phyloP scores from a whole-genome alignment of 2,113 vertebrate genomes.

The Melanostigma gelatinosum region DNA sequence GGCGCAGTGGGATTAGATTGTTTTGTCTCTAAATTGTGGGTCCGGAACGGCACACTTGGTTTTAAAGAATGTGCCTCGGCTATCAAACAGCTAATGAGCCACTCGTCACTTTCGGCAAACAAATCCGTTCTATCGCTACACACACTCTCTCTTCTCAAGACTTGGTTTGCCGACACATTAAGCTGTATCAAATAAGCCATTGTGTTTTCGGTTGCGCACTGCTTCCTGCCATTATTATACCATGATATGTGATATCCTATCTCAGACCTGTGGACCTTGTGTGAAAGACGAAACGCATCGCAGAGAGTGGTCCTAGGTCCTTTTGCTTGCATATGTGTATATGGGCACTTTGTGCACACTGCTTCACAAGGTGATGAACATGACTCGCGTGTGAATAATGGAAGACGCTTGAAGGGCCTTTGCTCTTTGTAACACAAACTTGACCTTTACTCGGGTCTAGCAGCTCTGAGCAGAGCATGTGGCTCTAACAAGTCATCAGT shows the following conservation, averaged over 20 bases:
- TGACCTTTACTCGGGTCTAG: conserved; percentile 20
- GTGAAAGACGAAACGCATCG: neutral
- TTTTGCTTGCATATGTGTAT: conserved; percentile 3
- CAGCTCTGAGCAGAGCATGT: neutral
- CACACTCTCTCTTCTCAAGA: neutral
- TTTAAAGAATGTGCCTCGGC: neutral
- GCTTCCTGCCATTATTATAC: neutral
- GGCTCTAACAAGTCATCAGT: neutral
- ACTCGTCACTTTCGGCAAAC: neutral
- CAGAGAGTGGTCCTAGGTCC: neutral
- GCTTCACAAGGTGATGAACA: conserved; percentile 38
- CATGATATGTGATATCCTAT: neutral
- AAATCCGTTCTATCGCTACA: no score
- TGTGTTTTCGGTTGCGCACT: neutral
- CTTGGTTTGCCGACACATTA: neutral
- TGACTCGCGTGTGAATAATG: conserved; percentile 34
- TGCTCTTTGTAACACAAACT: conserved; percentile 28
- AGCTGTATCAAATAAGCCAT: neutral
- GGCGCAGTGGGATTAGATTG: neutral
- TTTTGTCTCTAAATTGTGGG: neutral
- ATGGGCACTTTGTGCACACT: conserved; percentile 20
- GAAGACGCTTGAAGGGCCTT: conserved; percentile 19
- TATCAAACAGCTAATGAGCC: neutral
- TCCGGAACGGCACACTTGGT: neutral
- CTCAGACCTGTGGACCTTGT: neutral